Conservation (phyloP, 2,888 invertebrate genomes). For the Cylloceria caligata region DNA sequence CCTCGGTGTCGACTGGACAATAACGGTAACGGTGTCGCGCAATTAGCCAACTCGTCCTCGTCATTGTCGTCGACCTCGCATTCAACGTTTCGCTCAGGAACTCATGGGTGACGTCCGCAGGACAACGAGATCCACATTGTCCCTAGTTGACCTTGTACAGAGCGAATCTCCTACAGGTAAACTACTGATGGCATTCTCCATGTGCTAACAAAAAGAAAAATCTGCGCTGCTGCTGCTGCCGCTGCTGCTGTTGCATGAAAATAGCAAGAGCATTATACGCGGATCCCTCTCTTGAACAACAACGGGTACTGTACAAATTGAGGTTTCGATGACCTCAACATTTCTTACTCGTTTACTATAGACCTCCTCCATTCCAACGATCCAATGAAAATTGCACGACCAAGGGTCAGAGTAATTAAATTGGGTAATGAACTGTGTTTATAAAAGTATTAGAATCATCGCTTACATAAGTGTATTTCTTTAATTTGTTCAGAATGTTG, state of each 20-base stretch:
- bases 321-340: conserved; percentile 61
- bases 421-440: conserved; percentile 27
- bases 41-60: conserved; percentile 74
- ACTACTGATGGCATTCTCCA: conserved; percentile 48
- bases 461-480: conserved; percentile 1
- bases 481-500: background rate
- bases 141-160: conserved; percentile 4
- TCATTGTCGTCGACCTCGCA: conserved; percentile 22
- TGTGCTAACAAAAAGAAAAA: conserved; percentile 65
- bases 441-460: conserved; percentile 25
- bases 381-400: conserved; percentile 61
- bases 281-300: conserved; percentile 53
- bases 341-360: conserved; percentile 45
- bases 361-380: conserved; percentile 35
- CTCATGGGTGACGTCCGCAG: conserved; percentile 76
- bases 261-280: conserved; percentile 42
- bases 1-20: conserved; percentile 77
- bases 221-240: conserved; percentile 33
- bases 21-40: conserved; percentile 79
- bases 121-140: conserved; percentile 74
- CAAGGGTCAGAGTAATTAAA: conserved; percentile 50
- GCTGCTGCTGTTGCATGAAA: conserved; percentile 47
- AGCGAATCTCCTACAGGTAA: conserved; percentile 5
- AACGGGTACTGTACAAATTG: conserved; percentile 49
- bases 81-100: conserved; percentile 47